Base-by-base conservation (phyloP, 2,113 vertebrate genomes). In the Tupaia chinensis region DNA sequence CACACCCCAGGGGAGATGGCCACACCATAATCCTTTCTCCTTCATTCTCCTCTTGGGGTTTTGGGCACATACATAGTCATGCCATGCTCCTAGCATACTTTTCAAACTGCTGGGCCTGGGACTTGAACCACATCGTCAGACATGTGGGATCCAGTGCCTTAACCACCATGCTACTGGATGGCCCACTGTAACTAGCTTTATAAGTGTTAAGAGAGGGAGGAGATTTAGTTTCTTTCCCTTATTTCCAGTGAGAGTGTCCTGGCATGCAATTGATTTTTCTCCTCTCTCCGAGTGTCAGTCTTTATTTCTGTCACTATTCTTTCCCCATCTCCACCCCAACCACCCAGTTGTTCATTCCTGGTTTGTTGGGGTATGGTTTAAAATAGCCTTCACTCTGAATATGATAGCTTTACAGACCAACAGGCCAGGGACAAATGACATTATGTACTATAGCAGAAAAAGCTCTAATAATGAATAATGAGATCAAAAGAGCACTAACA, bases 271-370 rank as follows among this genome's bases (percentile, higher is more conserved):
- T 66, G 22, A 65, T 77, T 32, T 60, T 88, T 97, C 78, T 34
- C 82, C 23, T 76, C 65, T 27, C 94, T 83, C 95, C 56, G 72
- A 87, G 94, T 61, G 61, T 80, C 15, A 20, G 23, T 60, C 56
- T 65, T 76, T 16, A 7, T 90, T 53, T 66, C 96, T 98, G 96
- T 97, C 27, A 9, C 15, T 44, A 3, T 20, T 15, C n/a, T 63
- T 20, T 93, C 56, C 20, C n/a, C 34, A 53, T 73, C 29, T 44
- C 34, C 17, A 66, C 22, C 9, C 10, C 29, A 25, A 15, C 79
- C 87, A 98, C 98, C 98, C 98, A 98, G 69, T 74, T 91, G 60
- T 69, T 91, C 32, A 19, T n/a, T 70, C 79, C 85, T 25, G 9
- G 20, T 58, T 88, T 89, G 65, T n/a, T 34, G n/a, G 29, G 83